These are phyloP conservation scores for Hesperia comma DNA, from an alignment of 2,888 invertebrate species.

Conservation along the genomic window DNA sequence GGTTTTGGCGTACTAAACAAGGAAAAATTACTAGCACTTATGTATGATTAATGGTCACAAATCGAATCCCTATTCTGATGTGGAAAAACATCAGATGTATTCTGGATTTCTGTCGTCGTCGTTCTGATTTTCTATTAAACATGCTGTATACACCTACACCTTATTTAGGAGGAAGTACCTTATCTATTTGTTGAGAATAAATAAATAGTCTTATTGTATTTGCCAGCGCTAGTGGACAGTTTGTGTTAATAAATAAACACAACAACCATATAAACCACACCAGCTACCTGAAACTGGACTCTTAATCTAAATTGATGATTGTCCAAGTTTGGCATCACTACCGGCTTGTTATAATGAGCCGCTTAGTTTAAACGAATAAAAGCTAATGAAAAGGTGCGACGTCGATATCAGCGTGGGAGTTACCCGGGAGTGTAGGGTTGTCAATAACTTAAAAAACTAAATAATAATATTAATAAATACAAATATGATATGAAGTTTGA, in stretches of 20 bases:
- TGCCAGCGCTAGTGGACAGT: neutral
- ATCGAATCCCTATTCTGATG: no score
- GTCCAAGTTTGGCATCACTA: conserved; percentile 26
- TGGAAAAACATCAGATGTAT: no score
- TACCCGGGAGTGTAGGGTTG: conserved; percentile 22
- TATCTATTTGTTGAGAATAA: no score
- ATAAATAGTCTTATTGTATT: no score
- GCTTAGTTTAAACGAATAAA: conserved; percentile 47
- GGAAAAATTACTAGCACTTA: no score
- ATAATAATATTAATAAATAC: neutral
- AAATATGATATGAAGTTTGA: neutral
- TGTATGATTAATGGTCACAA: no score
- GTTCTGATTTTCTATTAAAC: no score
- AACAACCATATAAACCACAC: conserved; percentile 3
- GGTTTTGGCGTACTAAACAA: no score
- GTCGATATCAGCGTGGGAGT: conserved; percentile 40
- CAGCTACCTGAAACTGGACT: neutral
- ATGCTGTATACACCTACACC: no score
- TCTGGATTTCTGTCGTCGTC: no score
- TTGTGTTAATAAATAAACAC: neutral
- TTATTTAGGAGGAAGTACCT: no score
- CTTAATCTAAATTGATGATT: conserved; percentile 31
- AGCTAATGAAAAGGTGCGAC: conserved; percentile 54
- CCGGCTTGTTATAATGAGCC: conserved; percentile 28
- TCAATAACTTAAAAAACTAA: neutral